Percentiles rank a stretch among this genome's conserved stretches.
These are phyloP conservation scores for Tortrix viridana DNA, from an alignment of 2,888 invertebrate genomes.

Conservation along the genomic window DNA sequence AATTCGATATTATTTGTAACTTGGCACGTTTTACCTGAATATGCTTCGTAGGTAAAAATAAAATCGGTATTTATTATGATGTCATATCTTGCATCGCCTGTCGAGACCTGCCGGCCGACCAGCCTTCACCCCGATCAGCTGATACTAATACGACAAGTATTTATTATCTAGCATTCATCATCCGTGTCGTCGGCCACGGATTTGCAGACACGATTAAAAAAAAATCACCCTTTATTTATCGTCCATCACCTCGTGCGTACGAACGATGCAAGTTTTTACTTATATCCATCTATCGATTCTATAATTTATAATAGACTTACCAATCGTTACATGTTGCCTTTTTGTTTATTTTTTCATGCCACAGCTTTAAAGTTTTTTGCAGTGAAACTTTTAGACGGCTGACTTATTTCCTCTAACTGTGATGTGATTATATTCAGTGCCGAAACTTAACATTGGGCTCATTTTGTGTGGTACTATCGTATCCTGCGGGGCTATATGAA, in stretches of 20 bases:
- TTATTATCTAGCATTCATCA: conserved; percentile 75
- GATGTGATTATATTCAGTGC: too few relatives aligned
- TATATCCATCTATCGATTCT: conserved; percentile 57
- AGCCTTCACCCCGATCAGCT: conserved; percentile 67
- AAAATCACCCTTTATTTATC: conserved; percentile 60
- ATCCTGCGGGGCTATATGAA: too few relatives aligned
- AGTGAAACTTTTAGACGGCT: conserved; percentile 20
- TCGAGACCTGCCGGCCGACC: conserved; percentile 60
- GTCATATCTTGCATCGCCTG: conserved; percentile 65
- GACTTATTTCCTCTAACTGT: too few relatives aligned
- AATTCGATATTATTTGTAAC: conserved; percentile 17
- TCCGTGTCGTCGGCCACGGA: conserved; percentile 65
- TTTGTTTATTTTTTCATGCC: conserved; percentile 42
- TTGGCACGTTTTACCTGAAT: conserved; percentile 14
- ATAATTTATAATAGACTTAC: conserved; percentile 49
- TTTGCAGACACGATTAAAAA: conserved; percentile 60
- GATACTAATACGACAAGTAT: conserved; percentile 69
- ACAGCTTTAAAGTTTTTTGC: conserved; percentile 31
- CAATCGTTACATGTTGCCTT: conserved; percentile 42
- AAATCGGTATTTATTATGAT: conserved; percentile 61
- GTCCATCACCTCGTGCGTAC: conserved; percentile 57
- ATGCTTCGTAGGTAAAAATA: background rate
- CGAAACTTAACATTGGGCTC: too few relatives aligned
- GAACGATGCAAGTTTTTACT: conserved; percentile 56
- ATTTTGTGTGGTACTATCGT: too few relatives aligned